Conservation (phyloP, 1,140 invertebrate genomes). For the Drosophila obscura region DNA sequence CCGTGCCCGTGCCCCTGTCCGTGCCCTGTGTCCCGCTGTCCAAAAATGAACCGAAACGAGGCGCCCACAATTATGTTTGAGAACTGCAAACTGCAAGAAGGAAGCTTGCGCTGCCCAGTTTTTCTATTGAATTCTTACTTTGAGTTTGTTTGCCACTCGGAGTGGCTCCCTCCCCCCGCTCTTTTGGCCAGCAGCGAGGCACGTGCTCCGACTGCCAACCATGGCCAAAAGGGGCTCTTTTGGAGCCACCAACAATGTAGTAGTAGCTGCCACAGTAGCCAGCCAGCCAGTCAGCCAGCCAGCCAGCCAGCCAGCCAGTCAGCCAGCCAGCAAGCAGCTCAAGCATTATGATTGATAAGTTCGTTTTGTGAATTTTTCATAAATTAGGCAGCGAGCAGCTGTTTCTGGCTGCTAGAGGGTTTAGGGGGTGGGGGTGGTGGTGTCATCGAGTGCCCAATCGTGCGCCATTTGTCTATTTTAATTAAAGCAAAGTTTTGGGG, state of each 20-base stretch:
- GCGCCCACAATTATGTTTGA: conserved; percentile 71
- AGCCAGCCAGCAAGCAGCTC: conserved; percentile 16
- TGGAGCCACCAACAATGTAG: conserved; percentile 59
- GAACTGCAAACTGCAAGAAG: conserved; percentile 65
- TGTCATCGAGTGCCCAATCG: conserved; percentile 73
- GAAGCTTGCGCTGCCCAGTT: conserved; percentile 61
- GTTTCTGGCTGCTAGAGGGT: conserved; percentile 14
- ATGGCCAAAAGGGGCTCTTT: conserved; percentile 6
- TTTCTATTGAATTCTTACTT: conserved; percentile 74
- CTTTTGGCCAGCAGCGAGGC: conserved; percentile 57
- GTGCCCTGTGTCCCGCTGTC: neutral
- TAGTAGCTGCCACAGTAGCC: conserved; percentile 31
- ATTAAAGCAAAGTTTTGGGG: conserved; percentile 63
- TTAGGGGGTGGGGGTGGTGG: neutral
- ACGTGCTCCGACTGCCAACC: conserved; percentile 68
- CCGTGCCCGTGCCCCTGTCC: neutral
- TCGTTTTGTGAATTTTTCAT: conserved; percentile 82
- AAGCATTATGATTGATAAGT: conserved; percentile 80
- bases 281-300: conserved; percentile 1
- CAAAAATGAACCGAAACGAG: conserved; percentile 57
- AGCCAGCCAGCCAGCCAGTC: neutral
- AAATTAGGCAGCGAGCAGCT: conserved; percentile 74
- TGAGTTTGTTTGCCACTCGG: conserved; percentile 30
- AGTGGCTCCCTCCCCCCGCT: conserved; percentile 9
- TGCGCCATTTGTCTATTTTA: conserved; percentile 82